These are phyloP conservation scores for Thamnophis sirtalis DNA, from an alignment of 2,113 vertebrate genomes.

Conservation along the genomic window DNA sequence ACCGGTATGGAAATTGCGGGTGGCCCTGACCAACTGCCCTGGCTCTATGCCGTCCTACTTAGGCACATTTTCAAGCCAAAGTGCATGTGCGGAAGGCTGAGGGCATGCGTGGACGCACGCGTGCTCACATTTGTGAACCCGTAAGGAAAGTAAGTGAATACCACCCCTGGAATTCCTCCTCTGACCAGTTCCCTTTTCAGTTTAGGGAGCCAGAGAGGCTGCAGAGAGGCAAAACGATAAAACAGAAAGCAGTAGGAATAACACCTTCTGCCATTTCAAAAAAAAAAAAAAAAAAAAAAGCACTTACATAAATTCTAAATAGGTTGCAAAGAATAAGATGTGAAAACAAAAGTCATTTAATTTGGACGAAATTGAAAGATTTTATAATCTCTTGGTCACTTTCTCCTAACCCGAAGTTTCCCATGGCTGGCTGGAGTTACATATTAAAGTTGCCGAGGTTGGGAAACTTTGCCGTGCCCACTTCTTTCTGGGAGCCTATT, in stretches of 20 bases:
- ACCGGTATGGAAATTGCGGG: too few relatives aligned
- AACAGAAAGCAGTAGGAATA: background rate
- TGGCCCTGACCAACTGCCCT: too few relatives aligned
- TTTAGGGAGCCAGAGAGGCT: background rate
- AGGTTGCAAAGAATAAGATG: background rate
- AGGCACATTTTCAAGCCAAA: too few relatives aligned
- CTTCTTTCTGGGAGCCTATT: background rate
- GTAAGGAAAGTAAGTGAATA: too few relatives aligned
- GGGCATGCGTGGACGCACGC: too few relatives aligned
- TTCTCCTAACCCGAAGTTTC: background rate
- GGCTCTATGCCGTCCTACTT: too few relatives aligned
- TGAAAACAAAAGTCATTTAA: background rate
- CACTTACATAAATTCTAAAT: background rate
- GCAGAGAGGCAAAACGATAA: background rate
- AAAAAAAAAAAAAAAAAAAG: background rate
- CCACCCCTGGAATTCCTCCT: background rate
- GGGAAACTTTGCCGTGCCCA: background rate
- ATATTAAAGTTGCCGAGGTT: background rate
- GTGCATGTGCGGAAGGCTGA: too few relatives aligned
- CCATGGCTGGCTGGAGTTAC: background rate
- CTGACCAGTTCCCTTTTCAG: background rate
- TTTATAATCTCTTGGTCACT: background rate
- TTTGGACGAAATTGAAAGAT: background rate
- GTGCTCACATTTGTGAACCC: too few relatives aligned
- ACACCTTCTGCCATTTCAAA: background rate